phyloP scores from a whole-genome alignment of 2,888 invertebrate species.

The Sphaeridia pumilis region DNA sequence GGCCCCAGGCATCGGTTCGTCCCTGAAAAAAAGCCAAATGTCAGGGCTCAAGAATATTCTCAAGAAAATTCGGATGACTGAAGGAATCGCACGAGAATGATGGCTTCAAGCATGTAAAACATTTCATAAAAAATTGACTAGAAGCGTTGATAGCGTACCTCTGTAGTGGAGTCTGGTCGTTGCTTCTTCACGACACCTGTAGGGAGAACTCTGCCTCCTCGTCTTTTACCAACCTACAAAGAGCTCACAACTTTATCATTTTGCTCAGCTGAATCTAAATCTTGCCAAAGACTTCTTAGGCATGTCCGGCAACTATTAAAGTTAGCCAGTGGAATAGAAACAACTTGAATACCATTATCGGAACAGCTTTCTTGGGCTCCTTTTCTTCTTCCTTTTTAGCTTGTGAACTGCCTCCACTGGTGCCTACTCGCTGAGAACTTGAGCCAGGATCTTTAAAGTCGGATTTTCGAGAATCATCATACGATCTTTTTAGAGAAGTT shows the following conservation, averaged over 20 bases:
- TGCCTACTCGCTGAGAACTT: not conserved
- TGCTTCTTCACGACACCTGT: conserved; percentile 81
- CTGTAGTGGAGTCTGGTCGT: conserved; percentile 44
- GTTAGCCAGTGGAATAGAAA: conserved; percentile 19
- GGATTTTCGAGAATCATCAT: no score
- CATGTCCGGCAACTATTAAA: conserved; percentile 13
- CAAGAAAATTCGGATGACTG: not conserved
- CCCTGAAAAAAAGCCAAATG: conserved; percentile 40
- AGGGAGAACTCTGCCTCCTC: conserved; percentile 75
- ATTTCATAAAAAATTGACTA: no score
- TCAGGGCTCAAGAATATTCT: no score
- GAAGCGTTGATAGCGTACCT: conserved; percentile 44
- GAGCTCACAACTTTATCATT: conserved; percentile 34
- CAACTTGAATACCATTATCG: conserved; percentile 34
- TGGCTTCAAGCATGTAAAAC: no score
- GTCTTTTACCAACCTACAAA: conserved; percentile 58
- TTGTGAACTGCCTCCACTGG: not conserved
- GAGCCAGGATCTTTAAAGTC: no score
- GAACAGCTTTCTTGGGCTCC: conserved; percentile 32
- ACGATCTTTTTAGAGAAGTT: no score
- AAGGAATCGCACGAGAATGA: no score
- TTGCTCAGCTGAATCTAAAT: conserved; percentile 18
- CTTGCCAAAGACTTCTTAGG: conserved; percentile 16
- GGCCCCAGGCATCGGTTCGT: conserved; percentile 75
- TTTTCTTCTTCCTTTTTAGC: conserved; percentile 22